Conservation (phyloP, 2,797 vertebrate genomes). For the Sylvilagus floridanus region DNA sequence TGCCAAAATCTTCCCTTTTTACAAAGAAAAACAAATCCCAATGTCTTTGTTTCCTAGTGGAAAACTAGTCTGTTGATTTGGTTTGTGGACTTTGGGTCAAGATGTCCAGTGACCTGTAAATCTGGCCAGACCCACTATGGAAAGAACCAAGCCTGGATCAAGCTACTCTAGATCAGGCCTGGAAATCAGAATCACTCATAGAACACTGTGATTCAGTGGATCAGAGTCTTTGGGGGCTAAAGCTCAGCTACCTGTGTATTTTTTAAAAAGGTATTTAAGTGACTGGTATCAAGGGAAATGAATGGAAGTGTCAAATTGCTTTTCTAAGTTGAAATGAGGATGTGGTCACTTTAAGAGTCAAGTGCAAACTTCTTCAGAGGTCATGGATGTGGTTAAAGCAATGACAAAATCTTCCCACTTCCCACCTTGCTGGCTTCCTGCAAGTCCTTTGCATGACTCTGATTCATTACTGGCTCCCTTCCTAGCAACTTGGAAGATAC, state of each 20-base stretch:
- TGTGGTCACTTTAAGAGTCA: constrained; percentile 58
- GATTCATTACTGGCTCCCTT: constrained; percentile 54
- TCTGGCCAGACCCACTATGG: neutral
- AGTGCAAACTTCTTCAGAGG: constrained; percentile 51
- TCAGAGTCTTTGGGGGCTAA: neutral
- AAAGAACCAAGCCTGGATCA: neutral
- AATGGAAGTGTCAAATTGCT: constrained; percentile 34
- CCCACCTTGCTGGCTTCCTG: neutral
- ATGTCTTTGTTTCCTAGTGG: neutral
- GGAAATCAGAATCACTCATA: neutral
- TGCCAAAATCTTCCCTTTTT: neutral
- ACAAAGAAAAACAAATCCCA: neutral
- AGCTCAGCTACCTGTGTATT: neutral
- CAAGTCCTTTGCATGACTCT: constrained; percentile 17
- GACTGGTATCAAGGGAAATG: constrained; percentile 12
- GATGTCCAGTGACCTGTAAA: neutral
- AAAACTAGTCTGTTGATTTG: neutral
- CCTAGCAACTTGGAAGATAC: constrained; percentile 37
- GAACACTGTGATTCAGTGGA: neutral
- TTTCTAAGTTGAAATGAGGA: constrained; percentile 33
- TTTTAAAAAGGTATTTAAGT: constrained; percentile 24
- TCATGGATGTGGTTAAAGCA: neutral
- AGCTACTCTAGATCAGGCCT: neutral
- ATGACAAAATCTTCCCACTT: constrained; percentile 46
- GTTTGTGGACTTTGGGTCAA: neutral